Evolutionary conservation across 2,888 invertebrate species (phyloP), one percentile per base, ranked within the genome.

Genomic region (Drosophila cognata): DNA sequence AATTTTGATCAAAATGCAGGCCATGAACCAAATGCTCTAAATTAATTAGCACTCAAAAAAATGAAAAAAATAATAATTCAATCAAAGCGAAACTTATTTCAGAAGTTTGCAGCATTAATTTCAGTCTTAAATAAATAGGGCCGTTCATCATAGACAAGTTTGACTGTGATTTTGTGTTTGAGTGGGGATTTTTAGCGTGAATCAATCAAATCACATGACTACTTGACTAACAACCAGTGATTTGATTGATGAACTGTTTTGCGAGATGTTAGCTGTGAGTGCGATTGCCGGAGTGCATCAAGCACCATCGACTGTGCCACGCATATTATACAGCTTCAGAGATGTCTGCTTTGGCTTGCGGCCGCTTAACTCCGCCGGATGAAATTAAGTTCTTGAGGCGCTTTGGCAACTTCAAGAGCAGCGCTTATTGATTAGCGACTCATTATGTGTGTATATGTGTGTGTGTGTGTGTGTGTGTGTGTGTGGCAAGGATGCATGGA

Each of bases 121-220:
- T 4, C 10, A n/a, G 21, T 46, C 7, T 21, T 4, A 10, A 18
- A 21, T 43, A 21, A 21, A 43, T 21, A 13, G 8, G 2, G 18
- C 1, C 16, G 35, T 38, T n/a, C 36, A 28, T 48, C 46, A 29
- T 69, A 69, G 28, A 5, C 57, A 29, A 11, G 70, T 29, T 18
- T 2, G 3, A 68, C 69, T 79, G 71, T 62, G 41, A 25, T 46
- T 56, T 43, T 58, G 41, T 68, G 80, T 71, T 68, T 70, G 69
- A 71, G 76, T 56, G 64, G 58, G 76, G 89, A 79, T 82, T 89
- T 89, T 86, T 81, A 88, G 87, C 84, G 86, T 74, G 87, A 85
- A 88, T 88, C 88, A 88, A 88, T 89, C 88, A 88, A 88, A 88
- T 85, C 89, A 88, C 83, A 89, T 85, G 88, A 89, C 89, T 89